Base-by-base conservation (phyloP, 2,888 invertebrate species). In the Monoplex corrugatus region DNA sequence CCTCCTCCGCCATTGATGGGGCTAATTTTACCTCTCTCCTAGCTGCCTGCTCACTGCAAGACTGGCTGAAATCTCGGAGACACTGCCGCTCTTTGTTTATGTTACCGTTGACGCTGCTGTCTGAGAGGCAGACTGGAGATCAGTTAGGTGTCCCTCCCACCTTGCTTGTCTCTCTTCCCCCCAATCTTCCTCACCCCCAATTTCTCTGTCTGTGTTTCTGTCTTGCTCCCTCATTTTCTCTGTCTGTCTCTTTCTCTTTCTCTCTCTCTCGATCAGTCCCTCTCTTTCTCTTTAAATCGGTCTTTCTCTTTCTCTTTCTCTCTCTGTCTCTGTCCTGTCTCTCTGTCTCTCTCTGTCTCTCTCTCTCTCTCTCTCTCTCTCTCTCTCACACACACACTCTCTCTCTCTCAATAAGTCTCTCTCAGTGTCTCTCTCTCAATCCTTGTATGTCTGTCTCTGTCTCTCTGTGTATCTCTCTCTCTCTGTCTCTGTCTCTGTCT, bases 201-300 rank as follows among this genome's bases (percentile, higher is more conserved):
- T 35, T 38, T 57, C 82, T 38, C 13, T 19, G 23, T 57, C 40
- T 40, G 5, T n/a, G 57, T 50, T 0, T 38, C 43, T 40, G 19
- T 82, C 57, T 28, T 1, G 19, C 82, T 82, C 40, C 38, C 23
- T 57, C 75, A 28, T 6, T 35, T n/a, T 83, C 32, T 32, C 45
- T 32, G 43, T 83, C 84, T 44, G 2, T 72, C 68, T 83, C 68
- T 44, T 63, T 72, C 43, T 84, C 88, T 68, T 38, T 43, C 38
- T 88, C 57, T 43, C 75, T 68, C 44, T 63, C 45, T 16, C 13
- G 10, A 38, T 84, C 45, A 38, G 35, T 75, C 40, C 28, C 35
- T 43, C 28, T 16, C 32, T 85, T 38, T 57, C 23, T 57, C 57
- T 85, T 38, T 57, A 28, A 43, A 32, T 85, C 63, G 32, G 19